Percentiles rank a stretch among this genome's conserved stretches.
Conservation (phyloP, 2,797 vertebrate genomes). For the Karalla daura region DNA sequence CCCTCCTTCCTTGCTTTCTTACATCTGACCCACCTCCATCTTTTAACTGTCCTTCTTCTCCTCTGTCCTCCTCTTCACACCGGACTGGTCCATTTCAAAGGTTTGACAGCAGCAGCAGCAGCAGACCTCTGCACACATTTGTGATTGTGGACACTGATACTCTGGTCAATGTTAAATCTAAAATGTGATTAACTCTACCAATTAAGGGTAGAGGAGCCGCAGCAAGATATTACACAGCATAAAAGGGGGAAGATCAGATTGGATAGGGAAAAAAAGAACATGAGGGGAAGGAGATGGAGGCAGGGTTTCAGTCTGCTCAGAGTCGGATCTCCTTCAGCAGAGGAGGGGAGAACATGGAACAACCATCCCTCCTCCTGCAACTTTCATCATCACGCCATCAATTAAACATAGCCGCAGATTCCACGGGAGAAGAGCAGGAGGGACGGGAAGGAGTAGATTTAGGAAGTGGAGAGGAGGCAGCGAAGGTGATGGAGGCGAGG, state of each 20-base stretch:
- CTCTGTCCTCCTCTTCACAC: no score
- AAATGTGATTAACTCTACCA: background rate
- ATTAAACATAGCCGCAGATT: slow-evolving; percentile 69
- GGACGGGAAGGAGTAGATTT: background rate
- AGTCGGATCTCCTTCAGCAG: slow-evolving; percentile 48
- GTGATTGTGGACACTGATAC: background rate
- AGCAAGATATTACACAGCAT: background rate
- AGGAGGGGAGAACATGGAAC: slow-evolving; percentile 72
- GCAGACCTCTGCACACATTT: background rate
- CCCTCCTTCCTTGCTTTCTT: no score
- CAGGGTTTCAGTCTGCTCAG: slow-evolving; percentile 18
- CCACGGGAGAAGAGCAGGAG: slow-evolving; percentile 22
- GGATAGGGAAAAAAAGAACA: background rate
- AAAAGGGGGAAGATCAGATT: background rate
- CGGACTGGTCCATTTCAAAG: no score
- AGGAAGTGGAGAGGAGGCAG: slow-evolving; percentile 19
- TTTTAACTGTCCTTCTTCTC: no score
- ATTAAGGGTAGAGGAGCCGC: background rate
- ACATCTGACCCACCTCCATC: no score
- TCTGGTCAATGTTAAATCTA: no score
- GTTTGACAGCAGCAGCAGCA: background rate
- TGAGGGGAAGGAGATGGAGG: background rate
- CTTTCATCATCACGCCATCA: slow-evolving; percentile 77
- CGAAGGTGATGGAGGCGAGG: slow-evolving; percentile 3
- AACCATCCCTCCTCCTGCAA: slow-evolving; percentile 75